Evolutionary conservation across 2,797 vertebrate species (phyloP), one percentile per base, ranked within the genome.

Genomic region (Hippoglossus hippoglossus): DNA sequence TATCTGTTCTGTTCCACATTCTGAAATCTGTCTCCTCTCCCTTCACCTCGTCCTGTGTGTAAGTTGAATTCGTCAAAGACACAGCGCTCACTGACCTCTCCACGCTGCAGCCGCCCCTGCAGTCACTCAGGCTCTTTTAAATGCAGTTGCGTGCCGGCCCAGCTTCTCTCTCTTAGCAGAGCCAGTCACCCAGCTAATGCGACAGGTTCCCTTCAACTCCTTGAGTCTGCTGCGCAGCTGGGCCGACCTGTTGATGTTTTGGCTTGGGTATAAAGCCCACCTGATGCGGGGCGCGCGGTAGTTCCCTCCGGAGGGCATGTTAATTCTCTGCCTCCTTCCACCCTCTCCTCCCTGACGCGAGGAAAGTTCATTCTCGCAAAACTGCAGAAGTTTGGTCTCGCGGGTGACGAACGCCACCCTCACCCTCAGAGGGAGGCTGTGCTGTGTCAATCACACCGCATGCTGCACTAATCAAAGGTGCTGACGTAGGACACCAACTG

Each of bases 401-500:
- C 11, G 66, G 19, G 74, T 66, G 71, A 55, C 16, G 84, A 67
- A 53, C 16, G 16, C 44, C 44, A 7, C 44, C 44, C 44, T 19
- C 44, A 19, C 63, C 85, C 51, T 58, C 60, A 31, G 61, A 71
- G 74, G 68, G 55, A 69, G 31, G 28, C 34, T 25, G 71, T 16
- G 67, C 58, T 50, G 41, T 68, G 76, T 88, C 79, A 71, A 68
- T 87, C 84, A 68, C 77, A n/a, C 79, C 9, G 75, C 79, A 67
- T 73, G 84, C 76, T 73, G 75, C 68, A 80, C 63, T 82, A 81
- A 91, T 92, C 89, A 89, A 92, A 91, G 85, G 81, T 80, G 86
- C 82, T 93, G 92, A 93, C 91, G 91, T 77, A 77, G 82, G 76
- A 90, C 12, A 70, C 93, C 93, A 94, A 93, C 91, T 94, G 92